Conservation (phyloP, 1,140 invertebrate genomes). For the Lucilia sericata region DNA sequence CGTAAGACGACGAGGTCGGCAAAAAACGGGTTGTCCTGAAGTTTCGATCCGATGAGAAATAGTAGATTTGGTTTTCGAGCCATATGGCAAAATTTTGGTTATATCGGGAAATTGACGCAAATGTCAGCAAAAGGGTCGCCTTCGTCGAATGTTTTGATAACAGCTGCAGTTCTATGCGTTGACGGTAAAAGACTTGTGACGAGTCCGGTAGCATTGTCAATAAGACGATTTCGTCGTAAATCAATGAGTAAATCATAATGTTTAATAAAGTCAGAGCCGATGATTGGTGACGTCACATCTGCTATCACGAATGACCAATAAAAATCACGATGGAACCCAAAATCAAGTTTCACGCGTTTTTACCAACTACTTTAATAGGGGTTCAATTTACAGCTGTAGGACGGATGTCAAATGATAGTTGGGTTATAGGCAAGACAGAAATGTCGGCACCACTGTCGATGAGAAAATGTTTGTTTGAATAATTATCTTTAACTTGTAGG, state of each 20-base stretch:
- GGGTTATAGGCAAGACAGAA: no score
- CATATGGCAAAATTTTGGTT: neutral
- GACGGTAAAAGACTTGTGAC: neutral
- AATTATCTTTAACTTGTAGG: neutral
- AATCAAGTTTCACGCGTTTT: neutral
- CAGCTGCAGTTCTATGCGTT: neutral
- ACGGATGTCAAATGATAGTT: no score
- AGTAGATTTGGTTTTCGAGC: slow-evolving; percentile 30
- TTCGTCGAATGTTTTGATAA: neutral
- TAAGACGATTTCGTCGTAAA: neutral
- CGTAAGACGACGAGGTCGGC: neutral
- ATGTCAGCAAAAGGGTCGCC: neutral
- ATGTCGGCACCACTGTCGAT: no score
- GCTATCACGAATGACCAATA: slow-evolving; percentile 36
- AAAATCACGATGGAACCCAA: slow-evolving; percentile 2
- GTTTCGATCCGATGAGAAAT: slow-evolving; percentile 38
- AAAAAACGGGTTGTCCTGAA: slow-evolving; percentile 30
- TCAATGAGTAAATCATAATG: neutral
- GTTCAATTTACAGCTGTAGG: no score
- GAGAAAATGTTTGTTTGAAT: neutral
- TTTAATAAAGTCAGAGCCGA: neutral
- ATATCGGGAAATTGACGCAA: neutral
- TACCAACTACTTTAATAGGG: no score
- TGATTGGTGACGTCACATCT: slow-evolving; percentile 7
- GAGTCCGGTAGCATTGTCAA: neutral